Evolutionary conservation across 2,888 invertebrate genomes (phyloP).

Genomic region (Iselma pallidipennis): DNA sequence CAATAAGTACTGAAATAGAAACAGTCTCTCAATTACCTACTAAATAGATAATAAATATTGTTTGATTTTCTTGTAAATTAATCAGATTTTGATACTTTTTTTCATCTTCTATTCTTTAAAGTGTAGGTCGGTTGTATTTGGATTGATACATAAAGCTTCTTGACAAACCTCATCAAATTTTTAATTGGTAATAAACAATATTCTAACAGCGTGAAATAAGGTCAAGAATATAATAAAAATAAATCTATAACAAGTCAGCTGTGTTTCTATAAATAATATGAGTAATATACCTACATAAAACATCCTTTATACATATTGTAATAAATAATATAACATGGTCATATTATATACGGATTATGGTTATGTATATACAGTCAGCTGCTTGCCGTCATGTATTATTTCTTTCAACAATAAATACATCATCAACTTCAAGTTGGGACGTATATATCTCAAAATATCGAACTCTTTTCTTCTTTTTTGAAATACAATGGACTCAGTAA

Average conservation of each 20-base stretch:
- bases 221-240: background rate
- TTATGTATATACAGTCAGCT: background rate
- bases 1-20: no score
- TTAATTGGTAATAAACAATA: background rate
- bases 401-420: background rate
- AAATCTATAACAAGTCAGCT: background rate
- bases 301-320: background rate
- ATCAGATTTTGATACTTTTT: no score
- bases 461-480: no score
- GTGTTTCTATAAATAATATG: background rate
- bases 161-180: background rate
- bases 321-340: background rate
- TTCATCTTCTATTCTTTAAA: no score
- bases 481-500: no score
- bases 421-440: no score
- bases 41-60: no score
- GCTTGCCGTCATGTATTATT: background rate
- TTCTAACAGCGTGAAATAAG: background rate
- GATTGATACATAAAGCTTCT: no score
- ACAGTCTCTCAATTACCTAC: no score
- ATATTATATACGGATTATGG: background rate
- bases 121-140: no score
- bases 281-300: background rate
- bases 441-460: no score
- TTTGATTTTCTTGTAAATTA: no score